A percentile compares a stretch with the other conserved stretches of the same genome.
Conservation (phyloP, 2,888 invertebrate genomes). For the Campaea margaritaria region DNA sequence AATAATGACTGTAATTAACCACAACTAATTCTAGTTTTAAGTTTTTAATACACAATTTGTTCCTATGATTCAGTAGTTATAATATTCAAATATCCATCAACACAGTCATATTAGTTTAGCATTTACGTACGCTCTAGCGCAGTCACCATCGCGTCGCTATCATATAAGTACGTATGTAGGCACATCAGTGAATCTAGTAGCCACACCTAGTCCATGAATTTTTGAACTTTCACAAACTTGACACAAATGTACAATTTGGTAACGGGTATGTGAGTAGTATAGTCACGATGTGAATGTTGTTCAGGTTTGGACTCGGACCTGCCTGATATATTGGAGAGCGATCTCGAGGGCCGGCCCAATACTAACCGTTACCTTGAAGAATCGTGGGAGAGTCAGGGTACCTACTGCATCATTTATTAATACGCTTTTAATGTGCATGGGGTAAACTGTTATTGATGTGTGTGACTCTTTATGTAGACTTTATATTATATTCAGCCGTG, state of each 20-base stretch:
- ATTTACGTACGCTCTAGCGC: neutral
- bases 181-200: constrained; percentile 7
- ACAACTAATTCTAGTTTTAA: constrained; percentile 11
- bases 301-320: constrained; percentile 81
- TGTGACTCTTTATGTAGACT: constrained; percentile 30
- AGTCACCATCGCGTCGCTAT: constrained; percentile 25
- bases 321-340: constrained; percentile 79
- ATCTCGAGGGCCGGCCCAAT: constrained; percentile 80
- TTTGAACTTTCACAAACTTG: constrained; percentile 41
- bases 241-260: constrained; percentile 15
- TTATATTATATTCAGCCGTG: constrained; percentile 20
- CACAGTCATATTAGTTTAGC: neutral
- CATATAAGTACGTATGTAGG: constrained; percentile 13
- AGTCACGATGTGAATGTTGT: constrained; percentile 64
- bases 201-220: constrained; percentile 56
- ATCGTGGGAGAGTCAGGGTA: constrained; percentile 83
- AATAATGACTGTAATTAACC: constrained; percentile 9
- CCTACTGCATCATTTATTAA: constrained; percentile 54
- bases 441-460: constrained; percentile 51
- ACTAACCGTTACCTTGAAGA: constrained; percentile 85
- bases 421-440: constrained; percentile 73
- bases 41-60: constrained; percentile 9
- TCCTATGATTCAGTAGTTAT: constrained; percentile 15
- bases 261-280: constrained; percentile 39
- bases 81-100: constrained; percentile 4